Evolutionary conservation across 1,140 invertebrate species (phyloP), one percentile per base, ranked within the genome.

Genomic region (Chironomus striatipennis): DNA sequence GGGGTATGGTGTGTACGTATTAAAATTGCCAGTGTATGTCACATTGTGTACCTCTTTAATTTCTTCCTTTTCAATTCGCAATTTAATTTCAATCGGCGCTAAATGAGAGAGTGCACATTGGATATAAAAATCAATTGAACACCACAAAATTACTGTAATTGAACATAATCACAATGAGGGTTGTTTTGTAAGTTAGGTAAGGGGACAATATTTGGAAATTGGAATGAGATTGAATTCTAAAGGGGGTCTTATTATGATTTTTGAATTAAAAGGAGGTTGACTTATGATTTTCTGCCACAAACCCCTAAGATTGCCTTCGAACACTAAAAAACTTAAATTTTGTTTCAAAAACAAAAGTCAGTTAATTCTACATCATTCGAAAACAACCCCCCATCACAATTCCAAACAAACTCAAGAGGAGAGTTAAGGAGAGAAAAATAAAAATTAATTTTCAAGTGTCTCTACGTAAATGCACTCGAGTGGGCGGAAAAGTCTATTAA

Each of bases 401-500:
- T 34, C 24, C 5, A 5, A 34, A 34, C 24, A 34, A 34, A 34
- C 47, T 57, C 10, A 10, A 12, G 47, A 12, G 47, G 9, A 21
- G 7, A 67, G 65, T 70, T 17, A 21, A 8, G 20, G n/a, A n/a
- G n/a, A n/a, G n/a, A n/a, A n/a, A n/a, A 70, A 70, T 2, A 20
- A 70, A 57, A 21, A 9, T 70, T 70, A 18, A 70, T 20, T 70
- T 70, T 70, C 65, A 67, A 67, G 64, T 67, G 64, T 20, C 64
- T 70, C 17, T 20, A 70, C 65, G 65, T 20, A 70, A 12, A 21
- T 70, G 47, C n/a, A n/a, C 1, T 34, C n/a, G 47, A 20, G 65
- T 70, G 18, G 65, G 65, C 65, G 65, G n/a, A 9, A 70, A 70
- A 70, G 65, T 70, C 65, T 70, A 70, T 70, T 70, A 70, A 70